Evolutionary conservation across 2,113 vertebrate genomes (phyloP).

Genomic region (Taxidea taxus): DNA sequence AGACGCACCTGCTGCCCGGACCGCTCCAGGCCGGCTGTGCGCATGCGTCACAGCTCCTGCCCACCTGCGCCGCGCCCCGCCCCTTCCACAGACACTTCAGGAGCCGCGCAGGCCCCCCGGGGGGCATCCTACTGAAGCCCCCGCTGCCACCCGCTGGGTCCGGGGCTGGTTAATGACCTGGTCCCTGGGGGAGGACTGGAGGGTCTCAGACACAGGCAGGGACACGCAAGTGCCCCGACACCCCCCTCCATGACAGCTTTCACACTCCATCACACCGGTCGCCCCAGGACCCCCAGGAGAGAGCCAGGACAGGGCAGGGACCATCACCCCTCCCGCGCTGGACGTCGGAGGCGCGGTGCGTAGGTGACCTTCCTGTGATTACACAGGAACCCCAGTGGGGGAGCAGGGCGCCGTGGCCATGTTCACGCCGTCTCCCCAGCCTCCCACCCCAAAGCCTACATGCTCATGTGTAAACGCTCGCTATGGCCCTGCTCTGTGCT

Average conservation of each 20-base stretch:
- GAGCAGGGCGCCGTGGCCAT: neutral
- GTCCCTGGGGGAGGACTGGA: neutral
- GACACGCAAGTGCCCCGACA: neutral
- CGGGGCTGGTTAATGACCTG: too few relatives aligned
- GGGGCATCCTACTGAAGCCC: neutral
- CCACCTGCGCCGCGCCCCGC: neutral
- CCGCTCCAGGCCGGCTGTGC: neutral
- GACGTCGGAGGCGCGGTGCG: neutral
- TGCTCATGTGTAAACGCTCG: neutral
- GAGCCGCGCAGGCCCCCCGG: accelerated
- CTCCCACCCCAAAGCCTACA: neutral
- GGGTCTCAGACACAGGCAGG: neutral
- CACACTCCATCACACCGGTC: neutral
- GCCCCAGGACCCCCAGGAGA: neutral
- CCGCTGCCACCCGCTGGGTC: neutral
- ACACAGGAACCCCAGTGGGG: neutral
- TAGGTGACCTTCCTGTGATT: neutral
- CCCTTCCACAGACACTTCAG: neutral
- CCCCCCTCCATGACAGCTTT: neutral
- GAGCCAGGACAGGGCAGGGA: neutral
- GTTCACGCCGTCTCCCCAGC: neutral
- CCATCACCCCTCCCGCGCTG: neutral
- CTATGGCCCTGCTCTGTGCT: neutral
- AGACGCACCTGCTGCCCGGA: neutral
- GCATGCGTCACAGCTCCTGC: neutral